These are phyloP conservation scores for Eupithecia subumbrata DNA, from an alignment of 2,888 invertebrate species.

Conservation along the genomic window DNA sequence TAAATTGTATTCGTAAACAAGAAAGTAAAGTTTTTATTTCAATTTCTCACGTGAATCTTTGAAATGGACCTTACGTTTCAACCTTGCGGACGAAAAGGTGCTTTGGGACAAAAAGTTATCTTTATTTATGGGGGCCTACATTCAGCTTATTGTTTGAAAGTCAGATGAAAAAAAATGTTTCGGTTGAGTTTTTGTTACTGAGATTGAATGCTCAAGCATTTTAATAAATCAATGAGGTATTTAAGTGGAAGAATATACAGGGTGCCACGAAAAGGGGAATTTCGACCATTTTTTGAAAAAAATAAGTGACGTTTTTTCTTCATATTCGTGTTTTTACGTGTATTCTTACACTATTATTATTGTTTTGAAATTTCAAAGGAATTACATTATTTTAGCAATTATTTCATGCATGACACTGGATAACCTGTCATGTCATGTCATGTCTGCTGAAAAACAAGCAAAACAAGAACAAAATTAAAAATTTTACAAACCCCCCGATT, in stretches of 20 bases:
- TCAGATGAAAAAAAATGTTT: slow-evolving; percentile 1
- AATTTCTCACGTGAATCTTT: slow-evolving; percentile 53
- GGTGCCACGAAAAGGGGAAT: no score
- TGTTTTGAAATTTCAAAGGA: no score
- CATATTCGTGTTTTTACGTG: no score
- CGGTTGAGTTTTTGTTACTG: neutral
- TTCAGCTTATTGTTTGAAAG: slow-evolving; percentile 18
- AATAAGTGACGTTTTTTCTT: no score
- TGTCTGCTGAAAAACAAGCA: no score
- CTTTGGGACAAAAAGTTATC: slow-evolving; percentile 29
- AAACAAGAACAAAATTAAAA: no score
- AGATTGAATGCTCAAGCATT: slow-evolving; percentile 2
- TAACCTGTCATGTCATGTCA: no score
- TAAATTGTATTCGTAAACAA: slow-evolving; percentile 51
- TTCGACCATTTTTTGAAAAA: no score
- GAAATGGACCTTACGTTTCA: slow-evolving; percentile 29
- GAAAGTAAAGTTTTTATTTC: slow-evolving; percentile 52
- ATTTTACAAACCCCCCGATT: no score
- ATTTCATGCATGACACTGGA: no score
- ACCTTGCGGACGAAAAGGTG: slow-evolving; percentile 26
- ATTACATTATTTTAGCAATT: no score
- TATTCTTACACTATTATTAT: no score
- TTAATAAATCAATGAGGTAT: slow-evolving; percentile 1
- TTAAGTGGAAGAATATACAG: neutral
- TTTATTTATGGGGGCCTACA: slow-evolving; percentile 23